Evolutionary conservation across 2,888 invertebrate genomes (phyloP).

Genomic region (Nomada hirtipes): DNA sequence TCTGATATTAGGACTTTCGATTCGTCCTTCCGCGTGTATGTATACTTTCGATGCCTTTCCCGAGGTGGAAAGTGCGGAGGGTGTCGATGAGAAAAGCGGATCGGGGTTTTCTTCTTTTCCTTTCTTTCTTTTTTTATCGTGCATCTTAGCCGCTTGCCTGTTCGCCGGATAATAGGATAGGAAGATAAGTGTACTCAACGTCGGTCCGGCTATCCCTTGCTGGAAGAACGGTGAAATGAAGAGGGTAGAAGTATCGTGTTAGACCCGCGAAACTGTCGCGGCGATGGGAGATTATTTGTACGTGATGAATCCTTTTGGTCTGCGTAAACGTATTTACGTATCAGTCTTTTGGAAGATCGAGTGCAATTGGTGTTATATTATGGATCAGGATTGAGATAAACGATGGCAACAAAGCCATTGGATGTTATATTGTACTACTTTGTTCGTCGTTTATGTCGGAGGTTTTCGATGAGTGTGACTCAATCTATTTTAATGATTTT

Average conservation of each 20-base stretch:
- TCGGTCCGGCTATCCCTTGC: slow-evolving; percentile 16
- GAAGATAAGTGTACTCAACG: slow-evolving; percentile 43
- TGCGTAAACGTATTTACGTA: too few species aligned
- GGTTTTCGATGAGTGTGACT: too few species aligned
- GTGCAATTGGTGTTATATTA: too few species aligned
- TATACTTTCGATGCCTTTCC: background rate
- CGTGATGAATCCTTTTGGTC: background rate
- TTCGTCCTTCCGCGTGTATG: background rate
- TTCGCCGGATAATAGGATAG: slow-evolving; percentile 38
- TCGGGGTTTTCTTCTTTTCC: background rate
- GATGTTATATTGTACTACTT: too few species aligned
- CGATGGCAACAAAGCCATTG: too few species aligned
- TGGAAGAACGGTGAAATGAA: background rate
- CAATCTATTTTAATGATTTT: too few species aligned
- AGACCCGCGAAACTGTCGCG: background rate
- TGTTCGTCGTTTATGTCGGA: too few species aligned
- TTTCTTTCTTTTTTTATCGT: slow-evolving; percentile 3
- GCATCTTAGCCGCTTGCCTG: slow-evolving; percentile 22
- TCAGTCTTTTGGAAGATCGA: too few species aligned
- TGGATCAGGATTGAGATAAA: too few species aligned
- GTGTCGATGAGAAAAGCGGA: slow-evolving; percentile 32
- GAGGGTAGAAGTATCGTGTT: background rate
- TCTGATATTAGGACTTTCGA: slow-evolving; percentile 50
- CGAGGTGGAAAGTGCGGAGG: background rate
- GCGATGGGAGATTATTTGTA: background rate